Base-by-base conservation (phyloP, 1,140 invertebrate genomes). In the Cecropterus lyciades region DNA sequence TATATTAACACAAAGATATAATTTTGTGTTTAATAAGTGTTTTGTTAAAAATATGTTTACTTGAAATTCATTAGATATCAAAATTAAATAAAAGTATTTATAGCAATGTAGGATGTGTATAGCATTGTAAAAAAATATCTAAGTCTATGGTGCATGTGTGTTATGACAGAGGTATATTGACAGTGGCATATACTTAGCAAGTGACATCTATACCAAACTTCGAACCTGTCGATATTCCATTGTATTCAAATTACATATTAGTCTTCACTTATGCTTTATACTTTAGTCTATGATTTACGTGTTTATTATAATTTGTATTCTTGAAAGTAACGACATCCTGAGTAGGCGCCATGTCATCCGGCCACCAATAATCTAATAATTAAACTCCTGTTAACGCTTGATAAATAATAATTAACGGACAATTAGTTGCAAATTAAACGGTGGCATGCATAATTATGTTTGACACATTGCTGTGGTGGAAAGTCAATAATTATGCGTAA, bases 281-380 rank as follows among this genome's bases (percentile, higher is more conserved):
- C 20, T 49, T 27, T 14, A 30, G 13, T 15, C 49, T 9, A 33
- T 52, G 24, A 27, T n/a, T 24, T 48, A 13, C 20, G 20, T 52
- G 27, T 52, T 15, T 51, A 3, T 5, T 16, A 16, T n/a, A 15
- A 52, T 52, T 52, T 16, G 49, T 52, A 52, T 52, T 52, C 14
- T 27, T 33, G 14, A 52, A 52, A 15, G 49, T 52, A 33, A 52
- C 27, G 14, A 52, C 27, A 52, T 33, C 49, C 49, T 52, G 49
- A 33, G 14, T 11, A 52, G 49, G 27, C 27, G 49, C 27, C 49
- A 52, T 52, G 49, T 14, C 27, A 52, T 33, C 49, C 49, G 49
- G 49, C 7, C 15, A n/a, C 7, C 27, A 52, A 52, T 52, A 15
- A 33, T 52, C 40, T 43, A 43, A 14, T 43, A 43, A 14, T 14